Conservation (phyloP, 2,113 vertebrate species). For the Narcine bancroftii region DNA sequence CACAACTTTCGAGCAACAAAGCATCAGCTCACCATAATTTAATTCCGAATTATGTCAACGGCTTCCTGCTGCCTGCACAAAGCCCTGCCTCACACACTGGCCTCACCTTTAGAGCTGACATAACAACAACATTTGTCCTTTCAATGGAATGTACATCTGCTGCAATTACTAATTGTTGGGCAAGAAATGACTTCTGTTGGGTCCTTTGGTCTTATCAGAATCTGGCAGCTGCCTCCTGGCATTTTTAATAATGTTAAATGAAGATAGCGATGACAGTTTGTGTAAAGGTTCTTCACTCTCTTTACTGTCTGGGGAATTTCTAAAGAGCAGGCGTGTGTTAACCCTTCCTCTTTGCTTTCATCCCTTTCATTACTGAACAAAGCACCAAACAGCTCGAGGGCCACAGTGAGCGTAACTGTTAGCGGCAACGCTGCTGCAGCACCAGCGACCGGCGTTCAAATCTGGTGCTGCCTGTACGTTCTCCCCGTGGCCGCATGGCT, state of each 20-base stretch:
- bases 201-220: slow-evolving; percentile 3
- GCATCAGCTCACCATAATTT: neutral
- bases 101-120: neutral
- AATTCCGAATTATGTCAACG: neutral
- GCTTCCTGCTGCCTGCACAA: neutral
- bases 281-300: slow-evolving; percentile 17
- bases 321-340: neutral
- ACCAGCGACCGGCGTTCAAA: too few relatives aligned
- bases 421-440: too few relatives aligned
- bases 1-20: neutral
- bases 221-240: neutral
- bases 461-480: too few relatives aligned
- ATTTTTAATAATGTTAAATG: neutral
- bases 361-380: neutral
- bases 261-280: slow-evolving; percentile 14
- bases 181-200: neutral
- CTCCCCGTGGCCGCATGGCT: too few relatives aligned
- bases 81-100: neutral
- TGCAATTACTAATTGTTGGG: neutral
- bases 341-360: neutral
- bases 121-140: neutral
- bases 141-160: neutral
- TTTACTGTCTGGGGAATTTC: slow-evolving; percentile 10
- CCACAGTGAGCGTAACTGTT: too few relatives aligned
- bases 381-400: neutral